These are phyloP conservation scores for Microchirus variegatus DNA, from an alignment of 2,797 vertebrate species.

Conservation along the genomic window DNA sequence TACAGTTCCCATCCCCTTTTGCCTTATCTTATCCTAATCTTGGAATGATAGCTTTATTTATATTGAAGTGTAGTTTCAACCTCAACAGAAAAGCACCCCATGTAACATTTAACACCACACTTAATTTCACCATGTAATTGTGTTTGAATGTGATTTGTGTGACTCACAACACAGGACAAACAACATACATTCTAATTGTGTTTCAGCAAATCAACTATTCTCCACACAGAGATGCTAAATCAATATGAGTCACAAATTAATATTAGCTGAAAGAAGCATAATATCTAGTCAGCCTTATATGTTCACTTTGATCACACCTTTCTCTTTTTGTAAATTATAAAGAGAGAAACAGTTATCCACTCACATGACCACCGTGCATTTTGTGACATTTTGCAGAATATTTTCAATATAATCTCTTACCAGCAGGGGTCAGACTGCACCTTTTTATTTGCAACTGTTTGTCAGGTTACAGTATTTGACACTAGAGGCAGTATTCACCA, in stretches of 20 bases:
- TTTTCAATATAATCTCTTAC: conserved; percentile 18
- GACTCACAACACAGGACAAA: no score
- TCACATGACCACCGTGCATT: not conserved
- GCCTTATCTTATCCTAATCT: no score
- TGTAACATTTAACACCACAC: no score
- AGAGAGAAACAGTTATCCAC: not conserved
- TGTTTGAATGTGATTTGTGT: not conserved
- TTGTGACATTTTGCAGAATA: not conserved
- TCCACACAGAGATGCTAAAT: not conserved
- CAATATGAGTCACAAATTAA: not conserved
- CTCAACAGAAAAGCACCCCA: no score
- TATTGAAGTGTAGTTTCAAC: no score
- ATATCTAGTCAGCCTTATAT: not conserved
- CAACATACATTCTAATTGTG: no score
- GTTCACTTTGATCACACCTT: not conserved
- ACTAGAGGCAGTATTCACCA: conserved; percentile 63
- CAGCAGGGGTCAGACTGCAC: conserved; percentile 72
- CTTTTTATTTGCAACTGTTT: conserved; percentile 16
- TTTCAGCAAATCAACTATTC: not conserved
- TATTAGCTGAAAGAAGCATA: no score
- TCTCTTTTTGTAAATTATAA: not conserved
- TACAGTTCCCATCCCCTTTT: no score
- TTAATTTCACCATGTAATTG: no score
- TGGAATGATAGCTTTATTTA: no score
- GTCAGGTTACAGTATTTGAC: conserved; percentile 22